Conservation (phyloP, 2,888 invertebrate species). For the Drosophila limbata region DNA sequence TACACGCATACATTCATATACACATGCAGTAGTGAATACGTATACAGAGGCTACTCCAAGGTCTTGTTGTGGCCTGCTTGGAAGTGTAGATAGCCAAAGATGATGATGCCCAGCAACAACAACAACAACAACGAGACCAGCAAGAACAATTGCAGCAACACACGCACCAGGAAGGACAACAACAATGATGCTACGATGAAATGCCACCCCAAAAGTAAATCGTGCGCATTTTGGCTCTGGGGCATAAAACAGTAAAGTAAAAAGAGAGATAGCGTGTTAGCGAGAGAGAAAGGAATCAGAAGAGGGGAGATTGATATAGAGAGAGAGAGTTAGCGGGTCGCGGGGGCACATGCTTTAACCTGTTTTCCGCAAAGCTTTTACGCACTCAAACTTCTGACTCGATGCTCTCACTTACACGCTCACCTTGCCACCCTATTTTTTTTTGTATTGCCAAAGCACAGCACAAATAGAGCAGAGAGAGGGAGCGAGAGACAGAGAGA, state of each 20-base stretch:
- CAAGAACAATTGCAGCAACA: slow-evolving; percentile 38
- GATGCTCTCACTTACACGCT: slow-evolving; percentile 35
- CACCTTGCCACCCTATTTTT: slow-evolving; percentile 66
- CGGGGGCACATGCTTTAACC: slow-evolving; percentile 74
- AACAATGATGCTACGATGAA: slow-evolving; percentile 45
- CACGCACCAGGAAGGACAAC: slow-evolving; percentile 55
- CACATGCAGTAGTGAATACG: slow-evolving; percentile 2
- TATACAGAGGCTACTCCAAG: slow-evolving; percentile 60
- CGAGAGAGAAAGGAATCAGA: slow-evolving; percentile 21
- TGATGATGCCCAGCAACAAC: slow-evolving; percentile 65
- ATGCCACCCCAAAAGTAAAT: slow-evolving; percentile 75
- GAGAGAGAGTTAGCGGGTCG: slow-evolving; percentile 33
- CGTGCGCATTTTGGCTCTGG: slow-evolving; percentile 73
- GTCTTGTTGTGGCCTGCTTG: slow-evolving; percentile 72
- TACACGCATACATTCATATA: slow-evolving; percentile 12
- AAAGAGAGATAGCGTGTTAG: slow-evolving; percentile 26
- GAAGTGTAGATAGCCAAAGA: slow-evolving; percentile 57
- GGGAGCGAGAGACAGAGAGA: neutral
- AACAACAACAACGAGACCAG: slow-evolving; percentile 23
- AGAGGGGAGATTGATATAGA: neutral
- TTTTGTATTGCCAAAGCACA: slow-evolving; percentile 29
- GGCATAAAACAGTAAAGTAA: slow-evolving; percentile 59
- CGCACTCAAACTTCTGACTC: slow-evolving; percentile 59
- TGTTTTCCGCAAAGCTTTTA: slow-evolving; percentile 78
- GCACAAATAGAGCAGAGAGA: slow-evolving; percentile 51